Conservation (phyloP, 2,888 invertebrate genomes). For the Amaurobius ferox region DNA sequence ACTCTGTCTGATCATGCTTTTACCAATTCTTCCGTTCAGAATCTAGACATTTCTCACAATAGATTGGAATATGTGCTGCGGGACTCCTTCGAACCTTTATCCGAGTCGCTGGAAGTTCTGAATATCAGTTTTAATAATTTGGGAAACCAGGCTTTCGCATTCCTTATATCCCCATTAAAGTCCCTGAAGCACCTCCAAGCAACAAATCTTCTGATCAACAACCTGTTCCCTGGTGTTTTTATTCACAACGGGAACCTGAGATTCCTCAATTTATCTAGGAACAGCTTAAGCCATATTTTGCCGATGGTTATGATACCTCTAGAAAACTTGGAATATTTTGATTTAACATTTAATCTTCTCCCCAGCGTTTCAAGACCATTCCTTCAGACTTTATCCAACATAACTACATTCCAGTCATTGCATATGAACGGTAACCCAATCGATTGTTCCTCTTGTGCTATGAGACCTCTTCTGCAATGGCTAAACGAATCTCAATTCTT, state of each 20-base stretch:
- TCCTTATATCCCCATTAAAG: conserved; percentile 81
- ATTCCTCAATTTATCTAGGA: conserved; percentile 85
- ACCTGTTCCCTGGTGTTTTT: conserved; percentile 57
- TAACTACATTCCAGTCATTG: conserved; percentile 53
- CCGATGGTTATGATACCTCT: conserved; percentile 81
- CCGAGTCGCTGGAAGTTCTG: conserved; percentile 64
- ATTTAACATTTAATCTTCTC: conserved; percentile 86
- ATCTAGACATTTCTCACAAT: conserved; percentile 86
- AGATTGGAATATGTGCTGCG: conserved; percentile 76
- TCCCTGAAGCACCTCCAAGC: conserved; percentile 80
- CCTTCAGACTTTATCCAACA: conserved; percentile 79
- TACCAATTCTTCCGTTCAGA: conserved; percentile 83
- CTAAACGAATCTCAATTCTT: conserved; percentile 73
- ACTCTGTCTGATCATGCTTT: conserved; percentile 86
- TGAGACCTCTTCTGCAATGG: conserved; percentile 74
- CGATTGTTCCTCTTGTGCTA: conserved; percentile 82
- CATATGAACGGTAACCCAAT: conserved; percentile 82
- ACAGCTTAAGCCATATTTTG: conserved; percentile 82
- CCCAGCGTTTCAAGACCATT: conserved; percentile 82
- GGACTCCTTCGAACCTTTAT: conserved; percentile 68
- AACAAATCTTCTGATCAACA: conserved; percentile 47
- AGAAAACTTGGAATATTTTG: conserved; percentile 82
- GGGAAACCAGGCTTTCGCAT: conserved; percentile 76
- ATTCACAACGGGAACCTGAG: conserved; percentile 78
- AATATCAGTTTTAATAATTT: conserved; percentile 74